phyloP scores from a whole-genome alignment of 2,113 vertebrate species.

The Zingel zingel region DNA sequence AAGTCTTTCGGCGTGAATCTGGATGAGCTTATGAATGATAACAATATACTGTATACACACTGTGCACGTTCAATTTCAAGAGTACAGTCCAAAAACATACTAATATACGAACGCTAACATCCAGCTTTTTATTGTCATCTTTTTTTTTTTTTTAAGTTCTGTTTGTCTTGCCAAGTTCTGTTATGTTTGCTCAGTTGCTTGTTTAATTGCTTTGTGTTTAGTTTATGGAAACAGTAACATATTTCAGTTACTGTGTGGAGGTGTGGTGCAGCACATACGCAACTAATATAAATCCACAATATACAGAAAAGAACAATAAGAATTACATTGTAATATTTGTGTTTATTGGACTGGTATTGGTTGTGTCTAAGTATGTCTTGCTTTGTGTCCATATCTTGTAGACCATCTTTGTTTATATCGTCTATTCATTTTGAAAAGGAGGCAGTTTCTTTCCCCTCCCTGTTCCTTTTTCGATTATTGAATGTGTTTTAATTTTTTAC shows the following conservation, averaged over 20 bases:
- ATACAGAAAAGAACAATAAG: not conserved
- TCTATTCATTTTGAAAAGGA: not conserved
- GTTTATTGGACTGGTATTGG: constrained; percentile 7
- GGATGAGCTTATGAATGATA: constrained; percentile 80
- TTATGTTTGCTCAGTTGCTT: constrained; percentile 15
- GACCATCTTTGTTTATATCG: not conserved
- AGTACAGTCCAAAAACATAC: not conserved
- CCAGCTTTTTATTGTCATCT: not conserved
- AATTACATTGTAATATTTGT: not conserved
- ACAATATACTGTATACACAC: not conserved
- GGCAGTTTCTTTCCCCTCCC: not conserved
- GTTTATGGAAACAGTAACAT: not conserved
- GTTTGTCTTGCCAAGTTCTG: not conserved
- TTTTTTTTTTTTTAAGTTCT: not conserved
- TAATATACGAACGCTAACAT: not conserved
- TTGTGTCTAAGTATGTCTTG: constrained; percentile 26
- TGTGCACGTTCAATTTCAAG: constrained; percentile 38
- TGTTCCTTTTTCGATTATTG: constrained; percentile 9
- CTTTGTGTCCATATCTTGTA: constrained; percentile 14
- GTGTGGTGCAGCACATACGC: not conserved
- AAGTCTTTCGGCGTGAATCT: constrained; percentile 86
- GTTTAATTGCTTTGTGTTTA: constrained; percentile 14
- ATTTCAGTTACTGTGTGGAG: constrained; percentile 12
- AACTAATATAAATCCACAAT: constrained; percentile 23
- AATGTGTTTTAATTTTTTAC: not conserved